These are phyloP conservation scores for Cheirogaleus medius DNA, from an alignment of 2,113 vertebrate species.

Conservation along the genomic window DNA sequence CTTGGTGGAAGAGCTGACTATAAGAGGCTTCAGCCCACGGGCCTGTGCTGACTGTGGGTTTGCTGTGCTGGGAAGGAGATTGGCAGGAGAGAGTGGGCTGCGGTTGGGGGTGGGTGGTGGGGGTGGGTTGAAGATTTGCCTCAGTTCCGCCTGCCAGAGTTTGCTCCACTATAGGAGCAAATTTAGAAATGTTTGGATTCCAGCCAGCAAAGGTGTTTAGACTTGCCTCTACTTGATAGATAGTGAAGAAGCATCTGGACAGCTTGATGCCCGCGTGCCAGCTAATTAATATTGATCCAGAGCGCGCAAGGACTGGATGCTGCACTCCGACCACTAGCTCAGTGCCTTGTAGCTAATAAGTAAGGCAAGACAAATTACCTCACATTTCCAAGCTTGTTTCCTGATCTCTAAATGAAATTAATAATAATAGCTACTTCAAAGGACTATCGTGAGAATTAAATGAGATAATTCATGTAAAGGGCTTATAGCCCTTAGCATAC, in stretches of 20 bases:
- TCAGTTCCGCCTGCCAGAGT: neutral
- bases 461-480: neutral
- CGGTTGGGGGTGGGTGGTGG: neutral
- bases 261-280: neutral
- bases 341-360: neutral
- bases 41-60: neutral
- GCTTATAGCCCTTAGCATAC: neutral
- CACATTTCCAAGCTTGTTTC: neutral
- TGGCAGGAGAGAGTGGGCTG: neutral
- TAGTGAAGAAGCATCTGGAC: neutral
- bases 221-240: neutral
- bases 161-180: constrained; percentile 28
- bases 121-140: neutral
- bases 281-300: neutral
- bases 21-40: neutral
- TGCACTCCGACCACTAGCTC: neutral
- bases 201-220: neutral
- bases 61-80: neutral
- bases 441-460: neutral
- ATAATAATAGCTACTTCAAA: no score
- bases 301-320: neutral
- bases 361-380: neutral
- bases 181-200: neutral
- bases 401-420: neutral
- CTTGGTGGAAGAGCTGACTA: rapidly evolving